Evolutionary conservation across 2,113 vertebrate species (phyloP).

Genomic region (Megatriorchis doriae): DNA sequence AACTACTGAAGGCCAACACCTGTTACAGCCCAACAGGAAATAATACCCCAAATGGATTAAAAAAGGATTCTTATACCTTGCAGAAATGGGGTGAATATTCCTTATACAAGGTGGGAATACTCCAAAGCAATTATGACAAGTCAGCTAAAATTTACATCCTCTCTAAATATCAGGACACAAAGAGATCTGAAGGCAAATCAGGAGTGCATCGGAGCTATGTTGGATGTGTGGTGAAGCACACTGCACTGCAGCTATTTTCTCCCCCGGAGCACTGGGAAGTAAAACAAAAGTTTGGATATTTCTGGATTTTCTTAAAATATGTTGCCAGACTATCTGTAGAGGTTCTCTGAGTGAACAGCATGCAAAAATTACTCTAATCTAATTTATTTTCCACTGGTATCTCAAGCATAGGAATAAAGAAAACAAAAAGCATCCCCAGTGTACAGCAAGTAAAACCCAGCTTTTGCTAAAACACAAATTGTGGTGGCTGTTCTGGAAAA

Average conservation of each 20-base stretch:
- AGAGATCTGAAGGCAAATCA: background rate
- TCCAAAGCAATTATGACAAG: background rate
- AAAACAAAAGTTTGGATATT: background rate
- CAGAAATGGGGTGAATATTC: background rate
- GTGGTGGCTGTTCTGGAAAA: background rate
- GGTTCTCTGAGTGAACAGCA: background rate
- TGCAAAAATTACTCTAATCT: background rate
- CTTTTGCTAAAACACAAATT: background rate
- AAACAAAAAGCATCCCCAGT: background rate
- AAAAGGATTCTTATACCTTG: background rate
- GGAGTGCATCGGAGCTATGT: background rate
- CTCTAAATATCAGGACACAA: background rate
- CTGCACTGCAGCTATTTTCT: background rate
- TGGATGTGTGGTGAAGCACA: background rate
- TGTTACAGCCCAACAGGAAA: background rate
- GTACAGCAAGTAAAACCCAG: background rate
- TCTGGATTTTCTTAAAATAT: background rate
- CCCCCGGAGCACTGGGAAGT: background rate
- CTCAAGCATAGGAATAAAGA: background rate
- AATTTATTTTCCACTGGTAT: background rate
- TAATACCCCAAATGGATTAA: background rate
- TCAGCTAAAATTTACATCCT: background rate
- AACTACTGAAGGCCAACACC: background rate
- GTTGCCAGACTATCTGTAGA: background rate
- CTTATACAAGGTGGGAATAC: background rate